Evolutionary conservation across 2,113 vertebrate species (phyloP).

Genomic region (Dendropsophus ebraccatus): DNA sequence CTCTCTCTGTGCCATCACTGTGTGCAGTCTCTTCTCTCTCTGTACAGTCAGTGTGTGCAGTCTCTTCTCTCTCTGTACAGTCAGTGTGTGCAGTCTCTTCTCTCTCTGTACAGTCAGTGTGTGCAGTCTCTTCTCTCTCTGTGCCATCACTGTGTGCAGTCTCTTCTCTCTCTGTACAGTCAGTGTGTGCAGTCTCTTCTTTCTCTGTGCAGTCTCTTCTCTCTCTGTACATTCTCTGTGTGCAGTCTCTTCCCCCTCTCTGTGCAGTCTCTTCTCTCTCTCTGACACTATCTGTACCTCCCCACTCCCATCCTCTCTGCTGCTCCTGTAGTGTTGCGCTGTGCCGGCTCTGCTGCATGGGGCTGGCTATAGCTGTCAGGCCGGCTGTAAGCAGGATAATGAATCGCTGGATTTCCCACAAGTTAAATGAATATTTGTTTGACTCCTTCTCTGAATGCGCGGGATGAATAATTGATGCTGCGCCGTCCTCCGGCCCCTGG

Average conservation of each 20-base stretch:
- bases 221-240: too few species aligned
- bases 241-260: neutral
- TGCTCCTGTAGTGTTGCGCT: neutral
- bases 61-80: too few species aligned
- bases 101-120: too few species aligned
- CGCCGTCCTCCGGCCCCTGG: neutral
- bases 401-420: neutral
- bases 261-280: neutral
- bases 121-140: too few species aligned
- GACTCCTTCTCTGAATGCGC: conserved; percentile 10
- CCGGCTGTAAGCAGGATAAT: neutral
- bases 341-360: neutral
- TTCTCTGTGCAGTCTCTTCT: too few species aligned
- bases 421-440: conserved; percentile 37
- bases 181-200: too few species aligned
- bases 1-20: too few species aligned
- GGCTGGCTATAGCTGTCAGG: neutral
- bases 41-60: too few species aligned
- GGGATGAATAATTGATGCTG: conserved; percentile 31
- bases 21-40: too few species aligned
- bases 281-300: neutral
- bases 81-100: too few species aligned
- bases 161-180: too few species aligned
- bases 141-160: too few species aligned
- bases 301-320: neutral